Base-by-base conservation (phyloP, 1,140 invertebrate species). In the Antheraea mylitta region DNA sequence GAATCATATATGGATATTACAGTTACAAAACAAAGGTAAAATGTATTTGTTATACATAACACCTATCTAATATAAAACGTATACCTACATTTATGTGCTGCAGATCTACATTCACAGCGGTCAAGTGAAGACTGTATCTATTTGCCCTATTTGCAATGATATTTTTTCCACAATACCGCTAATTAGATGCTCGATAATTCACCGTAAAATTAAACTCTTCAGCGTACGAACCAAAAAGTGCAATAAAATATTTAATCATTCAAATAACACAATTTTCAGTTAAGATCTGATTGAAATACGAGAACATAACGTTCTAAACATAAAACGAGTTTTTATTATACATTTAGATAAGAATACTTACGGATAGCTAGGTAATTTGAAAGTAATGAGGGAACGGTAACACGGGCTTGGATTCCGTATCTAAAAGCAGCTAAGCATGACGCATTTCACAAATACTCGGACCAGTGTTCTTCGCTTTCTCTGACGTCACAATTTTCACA, bases 401-500 rank as follows among this genome's bases (percentile, higher is more conserved):
- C 53, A 66, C 53, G 11, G 65, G 38, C 45, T 65, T 58, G 22
- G 42, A 59, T 59, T 66, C 65, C 65, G 53, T 66, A 59, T 66
- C 65, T 66, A 58, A 66, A 59, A 58, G 19, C 65, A 58, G 58
- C 53, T 62, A 58, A 59, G 66, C 45, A 68, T 74, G 72, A 74
- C 72, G 72, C 72, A 74, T 69, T 64, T 62, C 64, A 37, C 62
- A 74, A 63, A 68, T 38, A 66, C 69, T 66, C 69, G 36, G 30
- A 58, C 58, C 53, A 38, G 59, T 42, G 22, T 37, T 48, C 68
- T 65, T 73, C 53, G 69, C 72, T 74, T 74, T 74, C 72, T 70
- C 69, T 74, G 72, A 74, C 69, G 72, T 70, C 69, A 73, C 70
- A 67, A 53, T 53, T 53, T 53, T 53, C 45, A 53, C 45, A 53